Base-by-base conservation (phyloP, 2,797 vertebrate genomes). In the Margarornis squamiger region DNA sequence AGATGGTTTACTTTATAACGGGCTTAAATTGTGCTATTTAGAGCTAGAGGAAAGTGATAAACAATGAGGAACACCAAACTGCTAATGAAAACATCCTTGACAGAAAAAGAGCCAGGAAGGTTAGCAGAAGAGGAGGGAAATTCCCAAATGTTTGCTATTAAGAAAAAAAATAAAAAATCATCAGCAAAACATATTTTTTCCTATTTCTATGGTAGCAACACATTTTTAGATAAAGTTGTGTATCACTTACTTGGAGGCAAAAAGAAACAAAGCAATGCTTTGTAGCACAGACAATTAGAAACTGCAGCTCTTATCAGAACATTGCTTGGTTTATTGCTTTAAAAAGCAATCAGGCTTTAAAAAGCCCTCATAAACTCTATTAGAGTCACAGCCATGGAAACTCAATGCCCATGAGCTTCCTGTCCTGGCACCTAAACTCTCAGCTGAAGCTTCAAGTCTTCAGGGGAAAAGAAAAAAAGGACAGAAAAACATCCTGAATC, bases 21-120 rank as follows among this genome's bases (percentile, higher is more conserved):
- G 97, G 97, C 49, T 97, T 84, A 97, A 98, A 72, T 36, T 43
- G 79, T 78, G 80, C 74, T 94, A 83, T 83, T 84, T 88, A 81
- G 67, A 94, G 49, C 75, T 66, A 86, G 59, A 94, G 92, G 82
- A 94, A 92, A 92, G 61, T 67, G 38, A 73, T 88, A 61, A 86
- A 93, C 90, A 92, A 96, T 81, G 59, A 76, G 41, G 9, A 94
- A 41, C 67, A 87, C 16, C 46, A 67, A 80, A 84, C 57, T 73
- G 24, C 54, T 92, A 87, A 90, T 71, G 68, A 88, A 95, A 95
- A 92, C 81, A 86, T 93, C 94, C 96, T 91, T 57, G 41, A 48
- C 4, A 73, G 67, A 77, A 86, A 90, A 93, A 84, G n/a, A 63
- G 38, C 6, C 75, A 80, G 65, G 61, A 94, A 91, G 5, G 36